Evolutionary conservation across 2,113 vertebrate species (phyloP).

Genomic region (Columba livia): DNA sequence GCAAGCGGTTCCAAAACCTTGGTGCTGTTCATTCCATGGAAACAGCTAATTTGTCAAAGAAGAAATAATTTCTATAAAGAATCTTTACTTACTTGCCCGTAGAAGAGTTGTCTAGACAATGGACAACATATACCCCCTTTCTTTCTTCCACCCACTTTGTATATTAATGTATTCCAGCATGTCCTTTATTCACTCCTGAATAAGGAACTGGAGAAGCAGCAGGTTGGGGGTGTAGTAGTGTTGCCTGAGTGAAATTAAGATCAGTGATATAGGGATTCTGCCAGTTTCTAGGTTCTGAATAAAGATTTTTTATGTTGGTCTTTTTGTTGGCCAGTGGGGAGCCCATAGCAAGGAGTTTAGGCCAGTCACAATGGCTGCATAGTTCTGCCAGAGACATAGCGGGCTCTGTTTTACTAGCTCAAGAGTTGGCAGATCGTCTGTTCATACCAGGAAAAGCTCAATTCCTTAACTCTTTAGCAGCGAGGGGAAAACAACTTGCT

Average conservation of each 20-base stretch:
- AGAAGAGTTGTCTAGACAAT: background rate
- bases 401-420: conserved; percentile 33
- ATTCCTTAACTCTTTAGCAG: background rate
- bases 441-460: background rate
- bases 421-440: conserved; percentile 16
- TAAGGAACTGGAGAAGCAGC: conserved; percentile 18
- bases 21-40: background rate
- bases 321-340: background rate
- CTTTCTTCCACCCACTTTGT: background rate
- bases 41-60: background rate
- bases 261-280: conserved; percentile 39
- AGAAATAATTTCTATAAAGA: background rate
- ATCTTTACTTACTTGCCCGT: background rate
- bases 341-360: conserved; percentile 22
- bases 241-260: conserved; percentile 30
- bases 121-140: background rate
- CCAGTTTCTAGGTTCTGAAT: conserved; percentile 31
- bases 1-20: background rate
- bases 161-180: background rate
- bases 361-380: conserved; percentile 33
- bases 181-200: background rate
- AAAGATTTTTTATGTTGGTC: conserved; percentile 28
- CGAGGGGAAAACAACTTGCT: background rate
- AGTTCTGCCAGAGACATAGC: conserved; percentile 53
- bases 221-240: background rate